phyloP scores from a whole-genome alignment of 2,113 vertebrate species.

The Pseudorasbora parva region DNA sequence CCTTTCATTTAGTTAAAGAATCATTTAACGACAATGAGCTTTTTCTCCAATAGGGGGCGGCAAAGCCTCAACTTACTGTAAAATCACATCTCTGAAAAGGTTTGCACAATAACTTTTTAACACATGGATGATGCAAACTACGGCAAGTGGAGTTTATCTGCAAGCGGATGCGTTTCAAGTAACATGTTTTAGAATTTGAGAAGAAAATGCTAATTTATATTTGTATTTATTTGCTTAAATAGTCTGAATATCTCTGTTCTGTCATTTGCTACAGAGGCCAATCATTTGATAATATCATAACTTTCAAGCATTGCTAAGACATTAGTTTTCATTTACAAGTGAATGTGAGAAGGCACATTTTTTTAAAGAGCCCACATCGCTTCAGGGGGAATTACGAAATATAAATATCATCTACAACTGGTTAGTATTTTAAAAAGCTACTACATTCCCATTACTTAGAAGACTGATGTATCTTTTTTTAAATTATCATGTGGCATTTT shows the following conservation, averaged over 20 bases:
- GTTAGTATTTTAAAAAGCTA: conserved; percentile 40
- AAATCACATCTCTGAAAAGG: background rate
- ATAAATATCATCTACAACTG: conserved; percentile 17
- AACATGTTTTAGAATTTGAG: background rate
- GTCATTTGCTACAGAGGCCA: conserved; percentile 35
- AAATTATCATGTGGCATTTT: conserved; percentile 36
- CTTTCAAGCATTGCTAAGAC: background rate
- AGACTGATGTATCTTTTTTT: conserved; percentile 4
- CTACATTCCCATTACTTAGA: conserved; percentile 40
- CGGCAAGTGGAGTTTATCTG: background rate
- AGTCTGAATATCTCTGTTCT: background rate
- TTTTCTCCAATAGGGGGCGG: conserved; percentile 19
- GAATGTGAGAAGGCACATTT: conserved; percentile 68
- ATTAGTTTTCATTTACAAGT: conserved; percentile 22
- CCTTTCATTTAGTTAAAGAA: background rate
- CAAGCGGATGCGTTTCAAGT: background rate
- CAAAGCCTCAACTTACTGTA: conserved; percentile 7
- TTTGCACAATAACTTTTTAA: conserved; percentile 1
- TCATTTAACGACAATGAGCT: background rate
- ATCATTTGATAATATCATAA: conserved; percentile 10
- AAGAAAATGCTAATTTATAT: background rate
- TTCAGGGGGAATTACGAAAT: conserved; percentile 18
- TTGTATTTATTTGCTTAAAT: background rate
- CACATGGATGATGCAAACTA: background rate
- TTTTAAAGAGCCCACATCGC: conserved; percentile 39